A percentile compares a stretch with the other conserved stretches of the same genome.
phyloP scores from a whole-genome alignment of 2,113 vertebrate species.

The Numenius arquata region DNA sequence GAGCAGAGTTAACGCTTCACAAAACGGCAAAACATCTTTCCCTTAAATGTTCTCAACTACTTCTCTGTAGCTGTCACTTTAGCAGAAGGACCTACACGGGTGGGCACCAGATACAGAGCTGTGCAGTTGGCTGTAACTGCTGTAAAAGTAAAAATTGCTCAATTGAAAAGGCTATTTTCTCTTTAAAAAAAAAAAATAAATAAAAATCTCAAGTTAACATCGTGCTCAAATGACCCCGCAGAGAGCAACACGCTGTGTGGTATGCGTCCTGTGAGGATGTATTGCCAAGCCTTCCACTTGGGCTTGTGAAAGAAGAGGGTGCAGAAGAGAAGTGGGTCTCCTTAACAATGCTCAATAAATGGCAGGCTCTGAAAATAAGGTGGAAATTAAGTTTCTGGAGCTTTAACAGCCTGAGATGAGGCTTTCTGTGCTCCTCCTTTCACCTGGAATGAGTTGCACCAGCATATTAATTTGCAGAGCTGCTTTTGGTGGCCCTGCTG shows the following conservation, averaged over 20 bases:
- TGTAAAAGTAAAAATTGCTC: neutral
- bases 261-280: accelerated
- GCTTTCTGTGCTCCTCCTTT: neutral
- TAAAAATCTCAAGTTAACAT: accelerated
- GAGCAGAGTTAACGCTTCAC: neutral
- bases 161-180: neutral
- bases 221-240: neutral
- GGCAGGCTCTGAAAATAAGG: neutral
- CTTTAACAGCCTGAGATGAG: neutral
- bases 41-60: neutral
- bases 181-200: neutral
- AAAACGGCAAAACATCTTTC: neutral
- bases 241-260: neutral
- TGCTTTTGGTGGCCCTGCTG: neutral
- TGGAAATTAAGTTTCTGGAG: neutral
- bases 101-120: neutral
- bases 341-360: neutral
- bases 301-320: neutral
- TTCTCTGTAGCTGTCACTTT: neutral
- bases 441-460: neutral
- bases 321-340: neutral
- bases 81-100: accelerated
- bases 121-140: neutral
- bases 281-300: neutral
- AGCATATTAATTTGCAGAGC: neutral